phyloP scores from a whole-genome alignment of 2,113 vertebrate genomes.

The Aramus guarauna region DNA sequence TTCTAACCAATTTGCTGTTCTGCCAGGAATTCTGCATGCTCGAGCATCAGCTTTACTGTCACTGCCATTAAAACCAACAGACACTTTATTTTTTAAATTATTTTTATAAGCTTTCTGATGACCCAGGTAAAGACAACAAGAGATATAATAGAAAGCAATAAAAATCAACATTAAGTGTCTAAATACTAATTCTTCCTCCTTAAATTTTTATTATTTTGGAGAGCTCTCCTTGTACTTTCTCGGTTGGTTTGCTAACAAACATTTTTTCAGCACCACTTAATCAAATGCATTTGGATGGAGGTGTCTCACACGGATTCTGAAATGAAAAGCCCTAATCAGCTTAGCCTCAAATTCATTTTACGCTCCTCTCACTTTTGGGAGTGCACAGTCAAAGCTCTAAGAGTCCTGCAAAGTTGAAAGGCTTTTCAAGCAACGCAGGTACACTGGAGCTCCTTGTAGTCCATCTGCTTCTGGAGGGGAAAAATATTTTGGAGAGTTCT shows the following conservation, averaged over 20 bases:
- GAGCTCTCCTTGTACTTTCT: not conserved
- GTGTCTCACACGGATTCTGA: not conserved
- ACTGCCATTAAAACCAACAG: not conserved
- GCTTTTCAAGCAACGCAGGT: not conserved
- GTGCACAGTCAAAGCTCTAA: not conserved
- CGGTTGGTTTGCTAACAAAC: not conserved
- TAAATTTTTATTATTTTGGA: not conserved
- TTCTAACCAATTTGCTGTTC: not conserved
- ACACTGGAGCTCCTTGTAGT: not conserved
- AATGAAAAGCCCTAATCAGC: conserved; percentile 15
- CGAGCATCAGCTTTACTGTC: not conserved
- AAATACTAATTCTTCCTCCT: not conserved
- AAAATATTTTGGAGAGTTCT: not conserved
- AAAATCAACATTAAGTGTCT: not conserved
- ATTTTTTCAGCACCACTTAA: not conserved
- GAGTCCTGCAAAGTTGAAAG: not conserved
- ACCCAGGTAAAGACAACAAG: not conserved
- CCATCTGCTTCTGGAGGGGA: not conserved
- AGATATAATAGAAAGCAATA: not conserved
- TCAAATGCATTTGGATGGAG: conserved; percentile 3
- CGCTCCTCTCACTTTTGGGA: not conserved
- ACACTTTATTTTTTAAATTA: not conserved
- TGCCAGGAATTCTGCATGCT: not conserved
- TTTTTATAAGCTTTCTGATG: not conserved
- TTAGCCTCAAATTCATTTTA: conserved; percentile 6